Conservation (phyloP, 2,888 invertebrate genomes). For the Sepioteuthis lessoniana region DNA sequence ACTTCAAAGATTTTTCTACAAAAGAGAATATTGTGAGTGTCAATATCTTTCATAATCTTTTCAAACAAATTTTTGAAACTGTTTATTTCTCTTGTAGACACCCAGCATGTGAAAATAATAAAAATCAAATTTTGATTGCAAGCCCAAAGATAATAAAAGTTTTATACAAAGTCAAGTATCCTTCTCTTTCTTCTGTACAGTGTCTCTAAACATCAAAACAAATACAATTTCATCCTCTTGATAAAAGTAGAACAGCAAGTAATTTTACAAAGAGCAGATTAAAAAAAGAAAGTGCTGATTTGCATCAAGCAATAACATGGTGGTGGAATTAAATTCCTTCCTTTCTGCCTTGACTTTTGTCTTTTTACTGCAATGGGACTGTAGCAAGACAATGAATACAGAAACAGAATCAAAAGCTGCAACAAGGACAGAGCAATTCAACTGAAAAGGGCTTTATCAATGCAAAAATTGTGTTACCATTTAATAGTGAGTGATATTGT, state of each 20-base stretch:
- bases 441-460: no score
- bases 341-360: neutral
- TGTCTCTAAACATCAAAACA: neutral
- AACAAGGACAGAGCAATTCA: no score
- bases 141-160: neutral
- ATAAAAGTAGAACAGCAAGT: neutral
- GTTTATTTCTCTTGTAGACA: neutral
- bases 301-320: neutral
- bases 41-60: no score
- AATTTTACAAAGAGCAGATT: neutral
- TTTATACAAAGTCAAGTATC: neutral
- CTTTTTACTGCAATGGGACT: neutral
- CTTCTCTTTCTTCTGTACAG: neutral
- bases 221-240: neutral
- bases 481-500: no score
- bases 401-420: no score
- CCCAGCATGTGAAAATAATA: neutral
- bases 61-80: no score
- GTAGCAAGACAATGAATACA: neutral
- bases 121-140: no score
- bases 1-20: no score
- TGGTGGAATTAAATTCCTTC: neutral
- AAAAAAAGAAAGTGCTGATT: neutral
- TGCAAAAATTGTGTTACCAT: no score
- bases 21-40: no score